A percentile compares a stretch with the other conserved stretches of the same genome.
These are phyloP conservation scores for Gymnopithys bicolor DNA, from an alignment of 2,797 vertebrate genomes.

Conservation along the genomic window DNA sequence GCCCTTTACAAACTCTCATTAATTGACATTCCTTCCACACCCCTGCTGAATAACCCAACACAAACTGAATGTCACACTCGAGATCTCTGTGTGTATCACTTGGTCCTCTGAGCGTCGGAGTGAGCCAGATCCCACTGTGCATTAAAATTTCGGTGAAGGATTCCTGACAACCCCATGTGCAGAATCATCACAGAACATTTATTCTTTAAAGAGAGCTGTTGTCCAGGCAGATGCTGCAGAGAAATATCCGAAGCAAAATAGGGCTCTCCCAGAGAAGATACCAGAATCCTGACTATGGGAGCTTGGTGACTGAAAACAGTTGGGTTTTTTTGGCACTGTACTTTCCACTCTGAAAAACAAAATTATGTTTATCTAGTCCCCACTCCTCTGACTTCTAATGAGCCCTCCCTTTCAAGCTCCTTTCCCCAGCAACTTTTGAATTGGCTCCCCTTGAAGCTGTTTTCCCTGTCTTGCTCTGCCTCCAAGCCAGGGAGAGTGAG, in stretches of 20 bases:
- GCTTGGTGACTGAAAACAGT: neutral
- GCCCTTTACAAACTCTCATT: conserved; percentile 5
- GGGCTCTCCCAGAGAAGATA: neutral
- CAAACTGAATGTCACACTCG: conserved; percentile 7
- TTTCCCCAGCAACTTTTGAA: neutral
- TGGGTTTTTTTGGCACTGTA: neutral
- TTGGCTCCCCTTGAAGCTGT: neutral
- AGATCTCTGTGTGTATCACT: neutral
- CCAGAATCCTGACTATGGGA: neutral
- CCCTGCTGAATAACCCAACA: conserved; percentile 19
- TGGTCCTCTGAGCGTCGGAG: neutral
- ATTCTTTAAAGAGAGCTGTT: neutral
- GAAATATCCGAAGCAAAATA: neutral
- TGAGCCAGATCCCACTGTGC: conserved; percentile 33
- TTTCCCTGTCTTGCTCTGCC: neutral
- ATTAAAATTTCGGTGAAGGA: conserved; percentile 7
- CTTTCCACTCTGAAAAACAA: neutral
- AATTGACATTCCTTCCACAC: conserved; percentile 45
- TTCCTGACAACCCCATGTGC: neutral
- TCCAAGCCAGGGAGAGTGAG: neutral
- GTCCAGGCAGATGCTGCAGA: neutral
- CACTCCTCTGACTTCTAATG: neutral
- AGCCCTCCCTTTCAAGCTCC: neutral
- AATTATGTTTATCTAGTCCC: neutral
- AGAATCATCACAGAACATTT: neutral